A percentile compares a stretch with the other conserved stretches of the same genome.
Conservation (phyloP, 2,888 invertebrate genomes). For the Spatulosminthurus flaviceps region DNA sequence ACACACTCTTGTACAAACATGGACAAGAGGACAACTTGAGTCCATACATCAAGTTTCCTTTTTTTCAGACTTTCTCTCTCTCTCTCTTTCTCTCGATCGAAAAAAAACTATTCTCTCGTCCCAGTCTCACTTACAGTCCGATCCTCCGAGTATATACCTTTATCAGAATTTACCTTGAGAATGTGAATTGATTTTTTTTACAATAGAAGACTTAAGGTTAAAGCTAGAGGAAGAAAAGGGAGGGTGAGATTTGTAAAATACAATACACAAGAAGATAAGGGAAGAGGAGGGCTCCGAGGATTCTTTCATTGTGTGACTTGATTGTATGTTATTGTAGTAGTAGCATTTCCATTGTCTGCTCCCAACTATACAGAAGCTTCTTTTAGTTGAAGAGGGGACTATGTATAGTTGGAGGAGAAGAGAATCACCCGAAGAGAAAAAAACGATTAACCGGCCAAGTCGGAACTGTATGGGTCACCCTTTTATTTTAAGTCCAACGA, state of each 20-base stretch:
- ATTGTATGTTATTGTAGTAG: background rate
- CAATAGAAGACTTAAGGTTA: slow-evolving; percentile 1
- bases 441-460: background rate
- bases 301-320: background rate
- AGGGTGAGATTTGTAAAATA: background rate
- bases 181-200: background rate
- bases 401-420: background rate
- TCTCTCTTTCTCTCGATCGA: too few species aligned
- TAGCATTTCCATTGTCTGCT: background rate
- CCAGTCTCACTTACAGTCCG: too few species aligned
- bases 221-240: background rate
- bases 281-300: background rate
- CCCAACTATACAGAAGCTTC: background rate
- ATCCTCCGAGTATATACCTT: too few species aligned
- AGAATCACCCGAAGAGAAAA: background rate
- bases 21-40: too few species aligned
- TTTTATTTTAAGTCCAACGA: background rate
- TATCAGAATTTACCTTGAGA: background rate
- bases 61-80: too few species aligned
- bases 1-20: too few species aligned
- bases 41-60: too few species aligned
- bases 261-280: background rate
- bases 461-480: background rate
- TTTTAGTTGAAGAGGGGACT: too few species aligned
- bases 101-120: too few species aligned